Percentiles rank a stretch among this genome's conserved stretches.
Conservation (phyloP, 2,113 vertebrate species). For the Entelurus aequoreus region DNA sequence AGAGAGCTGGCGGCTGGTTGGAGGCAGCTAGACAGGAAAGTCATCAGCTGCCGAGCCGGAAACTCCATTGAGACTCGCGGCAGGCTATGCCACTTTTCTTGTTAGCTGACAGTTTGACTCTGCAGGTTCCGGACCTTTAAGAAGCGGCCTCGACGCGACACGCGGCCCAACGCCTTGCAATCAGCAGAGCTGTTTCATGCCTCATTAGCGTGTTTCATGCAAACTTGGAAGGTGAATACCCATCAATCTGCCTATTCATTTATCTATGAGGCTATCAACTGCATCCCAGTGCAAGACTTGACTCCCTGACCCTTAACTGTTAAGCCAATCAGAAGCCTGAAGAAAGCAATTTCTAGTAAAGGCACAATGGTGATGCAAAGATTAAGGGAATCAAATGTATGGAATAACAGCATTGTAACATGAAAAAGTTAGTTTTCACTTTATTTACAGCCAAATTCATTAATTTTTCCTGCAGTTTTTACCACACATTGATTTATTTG, state of each 20-base stretch:
- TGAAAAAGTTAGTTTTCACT: no score
- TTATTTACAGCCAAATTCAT: no score
- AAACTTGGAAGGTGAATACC: background rate
- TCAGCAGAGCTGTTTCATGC: slow-evolving; percentile 54
- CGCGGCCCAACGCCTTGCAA: slow-evolving; percentile 30
- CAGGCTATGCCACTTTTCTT: slow-evolving; percentile 35
- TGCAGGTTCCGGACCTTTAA: slow-evolving; percentile 23
- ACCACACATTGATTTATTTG: no score
- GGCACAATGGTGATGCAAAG: no score
- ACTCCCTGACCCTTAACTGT: no score
- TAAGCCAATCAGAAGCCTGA: no score
- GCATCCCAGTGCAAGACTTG: no score
- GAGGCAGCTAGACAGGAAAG: slow-evolving; percentile 47
- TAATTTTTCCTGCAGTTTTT: no score
- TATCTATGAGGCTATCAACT: no score
- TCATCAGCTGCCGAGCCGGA: slow-evolving; percentile 50
- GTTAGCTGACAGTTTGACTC: slow-evolving; percentile 57
- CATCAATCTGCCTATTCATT: background rate
- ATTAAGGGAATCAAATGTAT: no score
- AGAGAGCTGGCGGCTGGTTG: slow-evolving; percentile 26
- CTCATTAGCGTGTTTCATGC: slow-evolving; percentile 51
- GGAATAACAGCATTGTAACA: no score
- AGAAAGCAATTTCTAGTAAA: no score
- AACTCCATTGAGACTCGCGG: slow-evolving; percentile 40
- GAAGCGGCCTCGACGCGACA: background rate